Percentiles rank a stretch among this genome's conserved stretches.
These are phyloP conservation scores for Podilymbus podiceps DNA, from an alignment of 2,113 vertebrate species.

Conservation along the genomic window DNA sequence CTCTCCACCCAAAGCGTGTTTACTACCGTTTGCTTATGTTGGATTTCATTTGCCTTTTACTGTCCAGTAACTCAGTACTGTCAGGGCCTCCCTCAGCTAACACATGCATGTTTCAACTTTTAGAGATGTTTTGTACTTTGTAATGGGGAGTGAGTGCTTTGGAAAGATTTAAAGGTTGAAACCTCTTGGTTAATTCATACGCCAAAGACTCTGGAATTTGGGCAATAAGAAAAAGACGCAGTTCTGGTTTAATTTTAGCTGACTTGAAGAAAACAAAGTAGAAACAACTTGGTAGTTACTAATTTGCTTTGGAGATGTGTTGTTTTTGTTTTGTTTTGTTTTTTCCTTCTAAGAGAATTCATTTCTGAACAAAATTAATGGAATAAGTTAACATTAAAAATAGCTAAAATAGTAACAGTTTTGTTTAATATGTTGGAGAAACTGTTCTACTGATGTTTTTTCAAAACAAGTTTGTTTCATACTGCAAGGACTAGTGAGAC, in stretches of 20 bases:
- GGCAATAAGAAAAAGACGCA: background rate
- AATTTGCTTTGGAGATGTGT: background rate
- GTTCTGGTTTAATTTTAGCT: background rate
- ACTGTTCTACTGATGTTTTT: background rate
- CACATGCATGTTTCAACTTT: background rate
- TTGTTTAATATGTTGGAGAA: background rate
- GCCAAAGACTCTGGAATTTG: background rate
- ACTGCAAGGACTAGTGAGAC: background rate
- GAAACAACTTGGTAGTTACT: background rate
- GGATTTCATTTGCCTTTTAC: background rate
- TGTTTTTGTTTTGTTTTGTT: no score
- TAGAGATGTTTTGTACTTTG: background rate
- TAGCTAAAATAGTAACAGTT: background rate
- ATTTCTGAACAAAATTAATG: background rate
- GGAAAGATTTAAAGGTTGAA: background rate
- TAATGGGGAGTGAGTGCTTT: background rate
- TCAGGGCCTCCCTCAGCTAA: background rate
- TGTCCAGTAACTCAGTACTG: background rate
- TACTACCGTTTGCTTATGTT: background rate
- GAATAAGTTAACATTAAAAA: background rate
- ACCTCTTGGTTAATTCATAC: background rate
- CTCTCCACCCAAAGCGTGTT: accelerated
- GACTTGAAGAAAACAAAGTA: background rate
- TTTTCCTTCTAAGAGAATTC: background rate
- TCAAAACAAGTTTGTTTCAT: background rate